A percentile compares a stretch with the other conserved stretches of the same genome.
Evolutionary conservation across 1,140 invertebrate genomes (phyloP).

Genomic region (Antheraea mylitta): DNA sequence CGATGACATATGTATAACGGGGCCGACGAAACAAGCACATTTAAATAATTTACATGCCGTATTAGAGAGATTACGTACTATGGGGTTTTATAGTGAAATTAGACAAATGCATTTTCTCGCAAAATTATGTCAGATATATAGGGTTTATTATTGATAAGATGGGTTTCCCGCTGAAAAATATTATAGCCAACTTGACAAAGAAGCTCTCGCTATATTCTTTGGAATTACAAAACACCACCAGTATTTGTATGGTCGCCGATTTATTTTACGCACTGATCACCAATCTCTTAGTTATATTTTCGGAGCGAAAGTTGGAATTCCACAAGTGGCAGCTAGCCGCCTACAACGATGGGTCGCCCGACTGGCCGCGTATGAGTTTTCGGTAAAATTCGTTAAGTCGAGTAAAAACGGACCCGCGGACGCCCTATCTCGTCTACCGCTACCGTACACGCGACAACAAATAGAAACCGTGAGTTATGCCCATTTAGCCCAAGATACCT

Average conservation of each 20-base stretch:
- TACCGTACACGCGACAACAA: conserved; percentile 13
- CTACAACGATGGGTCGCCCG: no score
- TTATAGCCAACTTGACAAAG: no score
- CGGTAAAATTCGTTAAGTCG: conserved; percentile 30
- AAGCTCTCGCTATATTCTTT: no score
- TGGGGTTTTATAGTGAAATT: conserved; percentile 17
- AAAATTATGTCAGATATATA: conserved; percentile 12
- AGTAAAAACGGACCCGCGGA: conserved; percentile 33
- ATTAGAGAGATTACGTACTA: conserved; percentile 23
- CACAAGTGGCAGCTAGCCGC: no score
- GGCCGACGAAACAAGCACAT: conserved; percentile 22
- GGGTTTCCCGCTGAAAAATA: conserved; percentile 19
- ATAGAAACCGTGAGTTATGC: not conserved
- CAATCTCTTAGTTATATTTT: no score
- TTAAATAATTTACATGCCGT: conserved; percentile 24
- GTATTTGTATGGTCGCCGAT: no score
- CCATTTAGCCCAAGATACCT: conserved; percentile 22
- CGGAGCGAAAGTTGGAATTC: no score
- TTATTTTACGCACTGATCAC: no score
- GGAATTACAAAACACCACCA: no score
- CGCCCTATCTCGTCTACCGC: conserved; percentile 30
- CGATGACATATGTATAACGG: no score
- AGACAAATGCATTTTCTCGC: conserved; percentile 7
- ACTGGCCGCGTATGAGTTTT: no score
- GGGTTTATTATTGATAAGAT: conserved; percentile 23